Conservation (phyloP, 2,797 vertebrate species). For the Cetoscarus ocellatus region DNA sequence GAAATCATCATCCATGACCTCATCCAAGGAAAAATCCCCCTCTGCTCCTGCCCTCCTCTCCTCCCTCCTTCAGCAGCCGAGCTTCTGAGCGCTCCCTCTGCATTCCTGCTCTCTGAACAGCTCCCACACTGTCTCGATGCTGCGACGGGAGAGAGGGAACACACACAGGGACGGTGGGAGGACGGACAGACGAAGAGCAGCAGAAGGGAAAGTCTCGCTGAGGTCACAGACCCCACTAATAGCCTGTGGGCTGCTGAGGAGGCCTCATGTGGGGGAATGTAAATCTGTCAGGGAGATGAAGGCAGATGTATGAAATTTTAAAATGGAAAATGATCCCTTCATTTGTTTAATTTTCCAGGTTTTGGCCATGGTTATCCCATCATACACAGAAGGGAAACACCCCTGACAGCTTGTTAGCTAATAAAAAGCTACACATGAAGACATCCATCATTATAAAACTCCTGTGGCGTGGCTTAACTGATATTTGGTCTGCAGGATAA, state of each 20-base stretch:
- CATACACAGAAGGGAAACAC: constrained; percentile 25
- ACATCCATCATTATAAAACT: constrained; percentile 16
- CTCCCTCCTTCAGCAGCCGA: constrained; percentile 61
- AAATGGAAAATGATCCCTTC: constrained; percentile 42
- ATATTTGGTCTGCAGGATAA: too few species aligned
- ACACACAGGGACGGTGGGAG: constrained; percentile 62
- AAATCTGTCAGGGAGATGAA: constrained; percentile 52
- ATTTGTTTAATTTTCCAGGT: constrained; percentile 33
- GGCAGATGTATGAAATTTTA: constrained; percentile 60
- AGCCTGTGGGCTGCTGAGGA: constrained; percentile 59
- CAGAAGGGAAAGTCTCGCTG: constrained; percentile 63
- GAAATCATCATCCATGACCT: constrained; percentile 81
- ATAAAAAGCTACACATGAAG: constrained; percentile 13
- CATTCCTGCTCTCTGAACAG: constrained; percentile 82
- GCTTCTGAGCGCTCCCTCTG: constrained; percentile 60
- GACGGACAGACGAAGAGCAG: constrained; percentile 46
- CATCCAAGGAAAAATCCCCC: constrained; percentile 83
- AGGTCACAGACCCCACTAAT: constrained; percentile 77
- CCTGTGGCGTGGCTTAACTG: too few species aligned
- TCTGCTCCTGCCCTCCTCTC: constrained; percentile 62
- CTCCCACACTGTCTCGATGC: constrained; percentile 79
- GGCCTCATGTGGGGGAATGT: constrained; percentile 45
- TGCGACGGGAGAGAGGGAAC: constrained; percentile 55
- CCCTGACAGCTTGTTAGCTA: constrained; percentile 23
- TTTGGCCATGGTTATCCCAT: constrained; percentile 33